A percentile compares a stretch with the other conserved stretches of the same genome.
Conservation (phyloP, 1,140 invertebrate species). For the Hydropsyche tenuis region DNA sequence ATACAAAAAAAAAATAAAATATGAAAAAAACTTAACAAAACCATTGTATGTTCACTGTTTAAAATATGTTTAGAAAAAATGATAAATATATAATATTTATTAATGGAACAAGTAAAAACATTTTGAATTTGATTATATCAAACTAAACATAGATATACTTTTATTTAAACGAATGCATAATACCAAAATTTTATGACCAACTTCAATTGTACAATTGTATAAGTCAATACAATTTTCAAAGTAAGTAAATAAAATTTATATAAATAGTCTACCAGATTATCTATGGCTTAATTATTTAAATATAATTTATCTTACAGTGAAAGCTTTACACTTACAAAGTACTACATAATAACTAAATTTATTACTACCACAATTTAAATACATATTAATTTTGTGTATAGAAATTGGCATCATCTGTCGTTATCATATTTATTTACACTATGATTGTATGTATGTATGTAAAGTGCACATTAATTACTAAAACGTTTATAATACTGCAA, state of each 20-base stretch:
- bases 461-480: conserved; percentile 31
- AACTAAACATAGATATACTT: no score
- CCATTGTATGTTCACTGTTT: not conserved
- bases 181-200: conserved; percentile 5
- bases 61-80: not conserved
- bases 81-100: not conserved
- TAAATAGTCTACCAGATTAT: conserved; percentile 14
- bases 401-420: conserved; percentile 22
- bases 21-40: no score
- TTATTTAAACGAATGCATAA: no score
- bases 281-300: conserved; percentile 25
- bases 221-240: conserved; percentile 21
- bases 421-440: conserved; percentile 18
- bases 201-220: no score
- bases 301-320: conserved; percentile 35
- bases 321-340: conserved; percentile 36
- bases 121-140: no score
- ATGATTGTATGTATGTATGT: conserved; percentile 20
- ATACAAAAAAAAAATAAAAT: no score
- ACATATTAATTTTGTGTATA: not conserved
- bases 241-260: conserved; percentile 24
- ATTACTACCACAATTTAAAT: conserved; percentile 11
- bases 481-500: conserved; percentile 44
- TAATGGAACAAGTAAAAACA: not conserved
- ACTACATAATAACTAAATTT: conserved; percentile 19